Percentiles rank a stretch among this genome's conserved stretches.
These are phyloP conservation scores for Tyto alba DNA, from an alignment of 2,113 vertebrate genomes.

Conservation along the genomic window DNA sequence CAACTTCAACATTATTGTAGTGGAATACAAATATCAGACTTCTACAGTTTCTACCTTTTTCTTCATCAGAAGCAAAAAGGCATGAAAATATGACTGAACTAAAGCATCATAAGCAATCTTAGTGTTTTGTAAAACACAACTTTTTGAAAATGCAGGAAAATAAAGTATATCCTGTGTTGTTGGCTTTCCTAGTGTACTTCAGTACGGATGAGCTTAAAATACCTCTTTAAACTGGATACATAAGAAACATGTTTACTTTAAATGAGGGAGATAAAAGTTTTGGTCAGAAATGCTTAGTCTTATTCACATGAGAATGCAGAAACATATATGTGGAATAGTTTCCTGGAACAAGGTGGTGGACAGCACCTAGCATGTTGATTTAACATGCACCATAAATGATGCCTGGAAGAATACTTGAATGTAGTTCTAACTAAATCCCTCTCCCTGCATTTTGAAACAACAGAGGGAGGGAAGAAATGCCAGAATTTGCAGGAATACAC, in stretches of 20 bases:
- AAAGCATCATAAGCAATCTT: neutral
- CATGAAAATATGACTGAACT: neutral
- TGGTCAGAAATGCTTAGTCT: neutral
- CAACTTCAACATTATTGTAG: neutral
- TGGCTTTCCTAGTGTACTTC: neutral
- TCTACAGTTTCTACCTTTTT: neutral
- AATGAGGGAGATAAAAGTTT: neutral
- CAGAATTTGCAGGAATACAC: neutral
- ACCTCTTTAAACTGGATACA: neutral
- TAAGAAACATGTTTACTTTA: neutral
- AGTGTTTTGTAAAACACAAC: neutral
- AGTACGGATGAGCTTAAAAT: neutral
- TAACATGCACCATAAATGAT: neutral
- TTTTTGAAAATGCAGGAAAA: neutral
- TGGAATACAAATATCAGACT: neutral
- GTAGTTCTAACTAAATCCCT: neutral
- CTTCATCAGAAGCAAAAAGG: neutral
- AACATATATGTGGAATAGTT: neutral
- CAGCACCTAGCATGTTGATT: neutral
- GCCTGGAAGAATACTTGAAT: neutral
- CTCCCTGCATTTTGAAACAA: neutral
- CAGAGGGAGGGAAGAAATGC: neutral
- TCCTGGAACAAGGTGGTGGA: neutral
- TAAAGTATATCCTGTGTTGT: neutral
- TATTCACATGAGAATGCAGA: neutral